A percentile compares a stretch with the other conserved stretches of the same genome.
These are phyloP conservation scores for Genyomyrus donnyi DNA, from an alignment of 2,113 vertebrate genomes.

Conservation along the genomic window DNA sequence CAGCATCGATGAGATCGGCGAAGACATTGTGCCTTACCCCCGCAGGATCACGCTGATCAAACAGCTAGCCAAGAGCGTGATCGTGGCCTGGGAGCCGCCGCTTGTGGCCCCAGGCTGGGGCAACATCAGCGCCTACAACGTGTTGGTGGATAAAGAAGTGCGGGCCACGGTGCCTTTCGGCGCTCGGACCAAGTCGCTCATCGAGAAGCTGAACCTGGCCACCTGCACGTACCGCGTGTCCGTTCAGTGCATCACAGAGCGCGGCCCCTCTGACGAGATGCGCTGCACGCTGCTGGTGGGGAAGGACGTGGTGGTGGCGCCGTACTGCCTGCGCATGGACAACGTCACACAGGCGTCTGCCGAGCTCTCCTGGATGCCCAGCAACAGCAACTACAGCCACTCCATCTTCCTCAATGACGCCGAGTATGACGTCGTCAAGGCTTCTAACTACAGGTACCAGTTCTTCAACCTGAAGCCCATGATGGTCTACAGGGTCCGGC, in stretches of 20 bases:
- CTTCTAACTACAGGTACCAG: constrained; percentile 82
- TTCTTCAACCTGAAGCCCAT: constrained; percentile 86
- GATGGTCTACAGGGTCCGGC: constrained; percentile 81
- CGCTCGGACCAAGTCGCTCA: constrained; percentile 81
- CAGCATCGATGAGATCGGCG: constrained; percentile 83
- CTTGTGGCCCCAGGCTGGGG: constrained; percentile 85
- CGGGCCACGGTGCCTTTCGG: constrained; percentile 78
- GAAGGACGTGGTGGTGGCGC: constrained; percentile 87
- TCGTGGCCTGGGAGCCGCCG: constrained; percentile 93
- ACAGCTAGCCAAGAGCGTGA: constrained; percentile 95
- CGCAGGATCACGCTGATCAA: constrained; percentile 94
- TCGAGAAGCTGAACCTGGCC: constrained; percentile 86
- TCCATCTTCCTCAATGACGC: constrained; percentile 86
- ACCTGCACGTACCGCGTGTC: constrained; percentile 82
- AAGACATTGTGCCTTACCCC: constrained; percentile 98
- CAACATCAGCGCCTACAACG: constrained; percentile 81
- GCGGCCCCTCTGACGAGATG: constrained; percentile 81
- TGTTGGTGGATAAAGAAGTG: constrained; percentile 85
- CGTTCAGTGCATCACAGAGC: constrained; percentile 79
- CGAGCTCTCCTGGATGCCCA: constrained; percentile 88
- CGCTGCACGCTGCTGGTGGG: constrained; percentile 90
- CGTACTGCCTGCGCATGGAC: constrained; percentile 82
- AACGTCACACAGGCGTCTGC: constrained; percentile 78
- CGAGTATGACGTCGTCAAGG: constrained; percentile 82
- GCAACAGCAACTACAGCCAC: constrained; percentile 96